These are phyloP conservation scores for Petrosia ficiformis DNA, from an alignment of 37 sponge, comb jelly and placozoan species.

Conservation along the genomic window DNA sequence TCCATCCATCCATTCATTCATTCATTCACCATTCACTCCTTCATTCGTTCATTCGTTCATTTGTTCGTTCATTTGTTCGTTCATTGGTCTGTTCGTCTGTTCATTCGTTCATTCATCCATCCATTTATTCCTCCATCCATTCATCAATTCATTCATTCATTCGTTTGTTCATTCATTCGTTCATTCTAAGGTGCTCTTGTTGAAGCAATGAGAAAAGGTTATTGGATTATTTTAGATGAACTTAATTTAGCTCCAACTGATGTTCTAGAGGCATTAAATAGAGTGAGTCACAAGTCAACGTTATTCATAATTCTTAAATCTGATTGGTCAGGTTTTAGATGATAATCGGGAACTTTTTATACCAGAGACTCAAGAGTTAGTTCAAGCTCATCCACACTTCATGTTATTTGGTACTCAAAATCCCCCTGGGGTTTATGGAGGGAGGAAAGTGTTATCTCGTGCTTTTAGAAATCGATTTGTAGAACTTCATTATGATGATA, in stretches of 20 bases:
- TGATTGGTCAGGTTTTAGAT: conserved; percentile 83
- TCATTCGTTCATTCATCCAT: no score
- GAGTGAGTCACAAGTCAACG: conserved; percentile 43
- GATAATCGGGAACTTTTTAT: conserved; percentile 98
- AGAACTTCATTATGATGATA: conserved; percentile 97
- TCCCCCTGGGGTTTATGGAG: conserved; percentile 93
- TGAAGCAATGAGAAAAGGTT: conserved; percentile 93
- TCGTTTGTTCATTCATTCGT: no score
- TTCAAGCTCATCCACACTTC: conserved; percentile 90
- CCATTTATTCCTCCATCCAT: no score
- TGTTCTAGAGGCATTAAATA: conserved; percentile 96
- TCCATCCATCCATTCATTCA: no score
- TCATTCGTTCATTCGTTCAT: no score
- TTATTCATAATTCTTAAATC: not conserved
- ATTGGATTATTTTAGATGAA: conserved; percentile 99
- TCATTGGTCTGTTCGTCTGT: no score
- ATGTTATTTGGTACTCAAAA: conserved; percentile 98
- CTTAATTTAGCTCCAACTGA: conserved; percentile 98
- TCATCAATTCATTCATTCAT: no score
- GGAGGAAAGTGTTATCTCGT: conserved; percentile 91
- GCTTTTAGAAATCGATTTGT: conserved; percentile 97
- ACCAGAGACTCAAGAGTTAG: conserved; percentile 86
- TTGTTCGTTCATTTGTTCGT: no score
- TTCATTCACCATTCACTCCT: no score
- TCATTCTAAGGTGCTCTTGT: conserved; percentile 76